These are phyloP conservation scores for Drosophila sucinea DNA, from an alignment of 1,140 invertebrate species.

Conservation along the genomic window DNA sequence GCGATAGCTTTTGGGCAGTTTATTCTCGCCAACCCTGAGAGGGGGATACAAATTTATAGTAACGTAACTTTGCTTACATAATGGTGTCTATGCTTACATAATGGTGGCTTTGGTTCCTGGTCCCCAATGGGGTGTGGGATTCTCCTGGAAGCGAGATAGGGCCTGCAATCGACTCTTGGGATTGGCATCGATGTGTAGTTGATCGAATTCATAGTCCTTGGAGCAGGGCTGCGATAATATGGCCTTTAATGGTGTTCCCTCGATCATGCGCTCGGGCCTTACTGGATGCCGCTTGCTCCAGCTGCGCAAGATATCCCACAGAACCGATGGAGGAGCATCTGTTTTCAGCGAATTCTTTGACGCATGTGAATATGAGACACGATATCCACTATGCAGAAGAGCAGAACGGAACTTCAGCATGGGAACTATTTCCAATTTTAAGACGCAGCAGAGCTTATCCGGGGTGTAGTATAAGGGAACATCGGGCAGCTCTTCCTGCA, in stretches of 20 bases:
- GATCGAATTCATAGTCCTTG: conserved; percentile 86
- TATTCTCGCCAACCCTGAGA: conserved; percentile 85
- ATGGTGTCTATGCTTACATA: conserved; percentile 85
- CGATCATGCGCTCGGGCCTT: conserved; percentile 84
- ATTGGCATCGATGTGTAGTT: conserved; percentile 89
- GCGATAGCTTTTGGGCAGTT: conserved; percentile 85
- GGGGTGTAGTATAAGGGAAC: conserved; percentile 94
- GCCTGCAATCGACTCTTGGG: conserved; percentile 90
- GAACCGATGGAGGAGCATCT: conserved; percentile 91
- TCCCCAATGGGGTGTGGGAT: conserved; percentile 94
- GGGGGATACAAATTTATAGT: conserved; percentile 15
- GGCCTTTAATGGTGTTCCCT: conserved; percentile 84
- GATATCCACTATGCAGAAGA: conserved; percentile 95
- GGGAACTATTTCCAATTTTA: conserved; percentile 87
- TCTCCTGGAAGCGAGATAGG: conserved; percentile 92
- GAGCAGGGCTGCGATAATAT: conserved; percentile 85
- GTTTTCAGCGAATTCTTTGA: conserved; percentile 96
- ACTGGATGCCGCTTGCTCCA: conserved; percentile 90
- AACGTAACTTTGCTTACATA: not conserved
- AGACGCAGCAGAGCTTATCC: conserved; percentile 86
- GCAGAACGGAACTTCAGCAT: conserved; percentile 92
- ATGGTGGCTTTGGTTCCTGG: conserved; percentile 90
- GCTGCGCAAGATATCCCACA: conserved; percentile 96
- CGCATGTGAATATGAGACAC: conserved; percentile 96
- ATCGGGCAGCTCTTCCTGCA: conserved; percentile 92